Evolutionary conservation across 2,113 vertebrate species (phyloP), one percentile per base, ranked within the genome.

Genomic region (Terrapene triunguis): DNA sequence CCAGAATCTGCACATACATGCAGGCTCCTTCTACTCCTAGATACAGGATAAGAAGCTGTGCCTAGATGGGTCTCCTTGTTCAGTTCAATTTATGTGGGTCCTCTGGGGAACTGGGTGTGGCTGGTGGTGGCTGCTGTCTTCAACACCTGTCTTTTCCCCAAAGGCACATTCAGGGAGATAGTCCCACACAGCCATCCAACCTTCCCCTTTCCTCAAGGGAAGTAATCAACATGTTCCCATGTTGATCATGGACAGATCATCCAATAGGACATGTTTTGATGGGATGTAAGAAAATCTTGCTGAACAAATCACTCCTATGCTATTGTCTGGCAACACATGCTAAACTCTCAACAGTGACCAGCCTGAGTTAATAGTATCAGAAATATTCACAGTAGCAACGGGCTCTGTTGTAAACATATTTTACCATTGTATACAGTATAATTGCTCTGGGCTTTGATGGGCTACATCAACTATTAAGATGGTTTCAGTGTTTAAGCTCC

Each of bases 21-120:
- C 65, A 69, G 35, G 65, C 65, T 72, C 90, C 96, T 96, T 89
- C 94, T 32, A 1, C 93, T 96, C 93, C 95, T 94, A 94, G 96
- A 97, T 3, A 95, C 59, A 96, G 96, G 96, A 95, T 93, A 96
- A 97, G 89, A 94, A 96, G 89, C 87, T 96, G 95, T 95, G 92
- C 95, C 96, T 94, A 93, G 92, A 87, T 93, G 95, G 96, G 97
- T 97, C 96, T 96, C 94, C 92, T 95, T 93, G 95, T 95, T 97
- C 96, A 97, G 96, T 90, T n/a, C n/a, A n/a, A n/a, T 97, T 97
- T 96, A 96, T 97, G 96, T 94, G 93, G 93, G 95, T 97, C 96
- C 96, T 96, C 97, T 89, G 94, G 95, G 94, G 96, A 72, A 72
- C 93, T 96, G 96, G 92, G 94, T 97, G 65, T 22, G n/a, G 19